Base-by-base conservation (phyloP, 2,888 invertebrate species). In the Heliconius ethilla region DNA sequence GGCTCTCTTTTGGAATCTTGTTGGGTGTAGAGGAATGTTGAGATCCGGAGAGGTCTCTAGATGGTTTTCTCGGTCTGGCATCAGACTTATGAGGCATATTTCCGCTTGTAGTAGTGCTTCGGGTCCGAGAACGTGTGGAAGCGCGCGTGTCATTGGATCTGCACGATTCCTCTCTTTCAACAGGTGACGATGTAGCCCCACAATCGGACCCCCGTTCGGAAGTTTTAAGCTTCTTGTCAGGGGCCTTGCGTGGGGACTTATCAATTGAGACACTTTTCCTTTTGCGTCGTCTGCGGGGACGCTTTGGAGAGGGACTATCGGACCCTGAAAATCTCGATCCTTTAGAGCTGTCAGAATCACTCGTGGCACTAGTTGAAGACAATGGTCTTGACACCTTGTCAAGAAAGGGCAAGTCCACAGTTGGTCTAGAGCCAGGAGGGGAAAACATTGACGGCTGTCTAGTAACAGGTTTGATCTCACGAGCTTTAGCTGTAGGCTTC, bases 151-250 rank as follows among this genome's bases (percentile, higher is more conserved):
- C 87, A 83, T 86, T 87, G 93, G 92, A 84, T 94, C 95, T 88
- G 88, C 90, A 84, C 93, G 95, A 91, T 97, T 97, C 96, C 96
- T 96, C 96, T 97, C 97, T 95, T 95, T 96, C 95, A 97, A 93
- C 89, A 96, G 95, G 88, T 95, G 96, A 95, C 95, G 96, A 95
- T 95, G 96, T 95, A 95, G 95, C 95, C 95, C 96, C 95, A 92
- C 94, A 95, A 95, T 96, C 96, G 95, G 96, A 95, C 95, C 95
- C 95, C 96, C 96, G 96, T 95, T 96, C 96, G 96, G 96, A 96
- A 96, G 96, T 96, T 96, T 96, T 96, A 96, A 96, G 96, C 96
- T 96, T 96, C 96, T 96, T 96, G 93, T 96, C 96, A 90, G 96
- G 96, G 95, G 96, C 95, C 95, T 96, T 96, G 91, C 95, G 95